Base-by-base conservation (phyloP, 2,888 invertebrate genomes). In the Meiosimyza platycephala region DNA sequence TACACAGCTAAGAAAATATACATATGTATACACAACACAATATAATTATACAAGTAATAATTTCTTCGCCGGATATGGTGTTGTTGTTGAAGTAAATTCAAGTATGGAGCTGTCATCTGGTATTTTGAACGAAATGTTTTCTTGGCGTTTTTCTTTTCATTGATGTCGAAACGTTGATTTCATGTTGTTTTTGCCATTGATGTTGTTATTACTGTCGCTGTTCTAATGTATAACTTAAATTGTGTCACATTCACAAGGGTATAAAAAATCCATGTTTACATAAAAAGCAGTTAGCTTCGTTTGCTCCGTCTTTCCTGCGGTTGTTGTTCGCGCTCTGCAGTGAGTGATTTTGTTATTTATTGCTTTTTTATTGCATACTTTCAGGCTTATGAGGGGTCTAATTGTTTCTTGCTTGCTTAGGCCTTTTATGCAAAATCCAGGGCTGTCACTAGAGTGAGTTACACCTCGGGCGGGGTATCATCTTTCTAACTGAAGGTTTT, bases 311-410 rank as follows among this genome's bases (percentile, higher is more conserved):
- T 6, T 40, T 40, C 40, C 40, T 40, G 40, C 40, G 40, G 1
- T 40, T 40, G 40, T 40, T 40, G 9, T 40, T 40, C 40, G 40
- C 40, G 40, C 47, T 63, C 18, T 63, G 47, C 63, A 63, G 40
- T 12, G 48, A 63, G 50, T 50, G 64, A 64, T 64, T 64, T 64
- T 50, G 60, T 70, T 60, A 70, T 70, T 70, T 70, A 62, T 64
- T n/a, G 33, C 52, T 47, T 52, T 69, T 69, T 70, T 70, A 70
- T 60, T 60, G 51, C 62, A 60, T 70, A 70, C 62, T 70, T 62
- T 12, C 18, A 51, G 60, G 68, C 57, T 67, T 50, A 57, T 48
- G 47, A 22, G 67, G 57, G 16, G 40, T 48, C 57, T 57, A 67
- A 67, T 67, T 57, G 54, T 57, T 67, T 47, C 47, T 55, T 16